These are phyloP conservation scores for Pelecanus crispus DNA, from an alignment of 2,113 vertebrate species.

Conservation along the genomic window DNA sequence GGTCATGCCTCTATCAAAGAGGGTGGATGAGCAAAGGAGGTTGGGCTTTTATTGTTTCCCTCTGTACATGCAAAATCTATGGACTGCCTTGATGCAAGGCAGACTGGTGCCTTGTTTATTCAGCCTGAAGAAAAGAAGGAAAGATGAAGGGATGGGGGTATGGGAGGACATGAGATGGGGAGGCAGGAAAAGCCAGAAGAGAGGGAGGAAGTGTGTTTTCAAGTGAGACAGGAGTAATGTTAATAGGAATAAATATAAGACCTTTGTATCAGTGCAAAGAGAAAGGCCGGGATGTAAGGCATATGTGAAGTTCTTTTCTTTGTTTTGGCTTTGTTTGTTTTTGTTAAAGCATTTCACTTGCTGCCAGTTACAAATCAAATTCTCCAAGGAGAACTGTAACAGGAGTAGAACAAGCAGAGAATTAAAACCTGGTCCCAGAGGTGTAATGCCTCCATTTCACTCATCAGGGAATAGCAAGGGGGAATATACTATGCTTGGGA, in stretches of 20 bases:
- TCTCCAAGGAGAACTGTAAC: not conserved
- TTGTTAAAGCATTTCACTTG: slow-evolving; percentile 16
- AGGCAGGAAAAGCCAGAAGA: not conserved
- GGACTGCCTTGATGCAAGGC: not conserved
- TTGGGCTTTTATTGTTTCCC: not conserved
- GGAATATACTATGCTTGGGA: not conserved
- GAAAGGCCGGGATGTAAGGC: not conserved
- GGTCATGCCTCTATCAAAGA: not conserved
- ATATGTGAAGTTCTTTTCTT: not conserved
- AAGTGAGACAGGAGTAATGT: not conserved
- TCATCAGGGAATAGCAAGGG: not conserved
- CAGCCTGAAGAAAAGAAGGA: not conserved
- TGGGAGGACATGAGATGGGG: not conserved
- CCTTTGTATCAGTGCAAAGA: not conserved
- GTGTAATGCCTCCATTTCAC: not conserved
- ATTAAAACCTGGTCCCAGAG: slow-evolving; percentile 8
- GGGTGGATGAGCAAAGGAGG: not conserved
- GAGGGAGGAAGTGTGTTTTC: not conserved
- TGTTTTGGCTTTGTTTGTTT: not conserved
- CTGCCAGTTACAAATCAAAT: slow-evolving; percentile 14
- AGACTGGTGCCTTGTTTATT: not conserved
- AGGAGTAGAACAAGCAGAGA: slow-evolving; percentile 5
- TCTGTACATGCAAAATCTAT: not conserved
- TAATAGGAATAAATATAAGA: not conserved
- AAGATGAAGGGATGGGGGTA: not conserved